These are phyloP conservation scores for Hofmannophila pseudospretella DNA, from an alignment of 2,888 invertebrate genomes.

Conservation along the genomic window DNA sequence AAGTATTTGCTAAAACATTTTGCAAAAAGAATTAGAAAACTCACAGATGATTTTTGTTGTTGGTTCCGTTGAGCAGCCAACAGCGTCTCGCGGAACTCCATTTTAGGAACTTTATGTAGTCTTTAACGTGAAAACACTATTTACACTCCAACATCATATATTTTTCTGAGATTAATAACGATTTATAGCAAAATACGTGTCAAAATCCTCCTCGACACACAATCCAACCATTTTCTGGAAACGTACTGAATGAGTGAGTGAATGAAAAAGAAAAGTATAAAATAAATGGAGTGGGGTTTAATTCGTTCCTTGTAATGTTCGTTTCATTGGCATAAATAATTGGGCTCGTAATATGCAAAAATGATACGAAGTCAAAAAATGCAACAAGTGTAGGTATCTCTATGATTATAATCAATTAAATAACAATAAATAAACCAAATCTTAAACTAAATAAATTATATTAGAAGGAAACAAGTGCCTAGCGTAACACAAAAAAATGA, in stretches of 20 bases:
- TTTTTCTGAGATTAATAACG: slow-evolving; percentile 56
- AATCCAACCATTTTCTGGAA: slow-evolving; percentile 74
- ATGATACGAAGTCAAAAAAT: no score
- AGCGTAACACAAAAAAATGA: no score
- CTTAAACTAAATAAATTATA: no score
- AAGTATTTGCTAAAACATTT: slow-evolving; percentile 14
- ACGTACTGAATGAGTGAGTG: slow-evolving; percentile 51
- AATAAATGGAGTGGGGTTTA: background rate
- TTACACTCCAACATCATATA: slow-evolving; percentile 28
- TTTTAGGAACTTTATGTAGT: slow-evolving; percentile 25
- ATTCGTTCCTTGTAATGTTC: background rate
- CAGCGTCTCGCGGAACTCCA: slow-evolving; percentile 72
- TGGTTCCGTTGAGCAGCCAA: slow-evolving; percentile 72
- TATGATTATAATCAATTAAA: no score
- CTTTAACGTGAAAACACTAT: slow-evolving; percentile 16
- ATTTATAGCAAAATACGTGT: slow-evolving; percentile 68
- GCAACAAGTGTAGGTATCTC: no score
- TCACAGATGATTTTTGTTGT: slow-evolving; percentile 75
- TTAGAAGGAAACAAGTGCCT: no score
- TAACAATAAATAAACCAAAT: no score
- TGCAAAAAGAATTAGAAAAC: slow-evolving; percentile 28
- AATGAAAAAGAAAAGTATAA: slow-evolving; percentile 6
- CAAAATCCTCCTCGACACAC: slow-evolving; percentile 55
- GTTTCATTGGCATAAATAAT: no score
- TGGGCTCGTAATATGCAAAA: no score